A percentile compares a stretch with the other conserved stretches of the same genome.
phyloP scores from a whole-genome alignment of 1,140 invertebrate genomes.

The Zaprionus camerounensis region DNA sequence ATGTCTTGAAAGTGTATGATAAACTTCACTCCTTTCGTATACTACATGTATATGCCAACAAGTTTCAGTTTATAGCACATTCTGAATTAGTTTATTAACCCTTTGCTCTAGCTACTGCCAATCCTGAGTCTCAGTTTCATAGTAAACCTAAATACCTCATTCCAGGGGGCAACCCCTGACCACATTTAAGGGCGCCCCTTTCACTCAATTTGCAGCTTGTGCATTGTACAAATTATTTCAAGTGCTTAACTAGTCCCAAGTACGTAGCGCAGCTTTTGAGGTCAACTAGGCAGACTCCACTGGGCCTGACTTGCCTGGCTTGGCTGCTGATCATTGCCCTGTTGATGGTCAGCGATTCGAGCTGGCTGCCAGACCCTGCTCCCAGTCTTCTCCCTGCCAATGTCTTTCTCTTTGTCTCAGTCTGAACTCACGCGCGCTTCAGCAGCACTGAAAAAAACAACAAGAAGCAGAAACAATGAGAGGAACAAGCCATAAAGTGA shows the following conservation, averaged over 20 bases:
- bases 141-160: background rate
- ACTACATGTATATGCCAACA: background rate
- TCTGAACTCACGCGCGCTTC: constrained; percentile 55
- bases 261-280: constrained; percentile 27
- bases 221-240: constrained; percentile 40
- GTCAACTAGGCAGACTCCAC: constrained; percentile 35
- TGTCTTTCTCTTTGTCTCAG: constrained; percentile 10
- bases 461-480: constrained; percentile 17
- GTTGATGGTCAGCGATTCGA: constrained; percentile 50
- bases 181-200: constrained; percentile 13
- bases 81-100: background rate
- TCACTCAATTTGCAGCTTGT: constrained; percentile 30
- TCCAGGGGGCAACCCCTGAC: constrained; percentile 2
- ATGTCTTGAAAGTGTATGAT: too few species aligned
- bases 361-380: constrained; percentile 2
- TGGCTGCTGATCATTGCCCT: constrained; percentile 23
- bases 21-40: background rate
- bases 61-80: background rate
- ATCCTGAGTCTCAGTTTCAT: background rate
- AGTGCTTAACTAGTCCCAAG: constrained; percentile 30
- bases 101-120: background rate
- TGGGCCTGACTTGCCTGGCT: background rate
- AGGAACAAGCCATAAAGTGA: constrained; percentile 47
- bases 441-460: constrained; percentile 10
- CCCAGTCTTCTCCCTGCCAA: constrained; percentile 26